phyloP scores from a whole-genome alignment of 2,888 invertebrate genomes.

The Mesodorylaimus sp. region DNA sequence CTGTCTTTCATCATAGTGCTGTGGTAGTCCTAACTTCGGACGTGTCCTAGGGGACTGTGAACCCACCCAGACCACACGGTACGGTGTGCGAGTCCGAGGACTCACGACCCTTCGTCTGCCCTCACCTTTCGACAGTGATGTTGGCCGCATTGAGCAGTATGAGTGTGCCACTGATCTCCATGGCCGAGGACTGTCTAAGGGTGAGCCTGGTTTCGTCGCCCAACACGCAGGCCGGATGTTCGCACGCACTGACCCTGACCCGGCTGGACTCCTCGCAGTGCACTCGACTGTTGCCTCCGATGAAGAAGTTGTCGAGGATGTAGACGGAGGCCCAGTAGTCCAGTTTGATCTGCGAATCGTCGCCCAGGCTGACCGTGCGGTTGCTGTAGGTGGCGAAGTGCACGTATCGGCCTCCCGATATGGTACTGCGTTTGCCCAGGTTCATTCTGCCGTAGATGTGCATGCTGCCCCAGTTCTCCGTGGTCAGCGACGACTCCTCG shows the following conservation, averaged over 20 bases:
- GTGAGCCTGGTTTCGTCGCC: neutral
- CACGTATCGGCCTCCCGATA: neutral
- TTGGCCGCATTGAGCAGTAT: constrained; percentile 1
- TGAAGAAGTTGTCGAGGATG: neutral
- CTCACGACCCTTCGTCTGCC: too few relatives aligned
- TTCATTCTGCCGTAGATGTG: neutral
- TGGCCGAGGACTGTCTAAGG: neutral
- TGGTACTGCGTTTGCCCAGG: neutral
- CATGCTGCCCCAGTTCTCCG: neutral
- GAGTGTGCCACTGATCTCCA: neutral
- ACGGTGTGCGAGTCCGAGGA: too few relatives aligned
- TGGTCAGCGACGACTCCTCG: neutral
- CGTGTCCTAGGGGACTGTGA: too few relatives aligned
- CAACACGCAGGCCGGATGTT: neutral
- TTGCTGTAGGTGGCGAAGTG: neutral
- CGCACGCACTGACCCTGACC: neutral
- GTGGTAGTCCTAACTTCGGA: too few relatives aligned
- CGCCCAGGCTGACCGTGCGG: neutral
- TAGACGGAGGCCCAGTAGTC: constrained; percentile 1
- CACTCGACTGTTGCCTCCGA: neutral
- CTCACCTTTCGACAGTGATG: neutral
- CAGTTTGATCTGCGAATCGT: neutral
- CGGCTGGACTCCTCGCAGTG: neutral
- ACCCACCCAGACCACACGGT: too few relatives aligned
- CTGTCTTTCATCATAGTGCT: too few relatives aligned